Evolutionary conservation across 1,140 invertebrate genomes (phyloP), one percentile per base, ranked within the genome.

Genomic region (Procambarus virginalis): DNA sequence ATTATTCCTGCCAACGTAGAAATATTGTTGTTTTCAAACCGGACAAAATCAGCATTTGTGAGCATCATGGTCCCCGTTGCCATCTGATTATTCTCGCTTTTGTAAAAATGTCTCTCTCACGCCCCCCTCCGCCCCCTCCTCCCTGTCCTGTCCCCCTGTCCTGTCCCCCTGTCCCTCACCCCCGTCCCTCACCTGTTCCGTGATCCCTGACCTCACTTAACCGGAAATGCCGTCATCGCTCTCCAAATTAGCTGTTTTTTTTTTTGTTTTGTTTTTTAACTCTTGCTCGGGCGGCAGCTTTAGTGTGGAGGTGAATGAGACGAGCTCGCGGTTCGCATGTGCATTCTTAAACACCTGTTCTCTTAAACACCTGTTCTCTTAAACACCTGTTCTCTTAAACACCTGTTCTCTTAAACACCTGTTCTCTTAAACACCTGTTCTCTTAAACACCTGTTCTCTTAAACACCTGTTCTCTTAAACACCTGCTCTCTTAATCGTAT

Each of bases 191-290:
- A 12, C 75, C 22, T 55, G n/a, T 22, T 17, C 75, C 64, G n/a
- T 86, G 51, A 34, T 70, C 68, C 58, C 51, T 77, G 60, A 68
- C 81, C 60, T 73, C 60, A 60, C 34, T 60, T 81, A 58, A 14
- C 80, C 17, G 80, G 22, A 34, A 68, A 82, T 68, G 80, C 10
- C 22, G 22, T 82, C 80, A 82, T 64, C 80, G 55, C 80, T 68
- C 60, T 81, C 51, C 68, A 82, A 68, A 82, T 82, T 82, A 82
- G 46, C 58, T 34, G 3, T 45, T 81, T 81, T 81, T 60, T 81
- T 34, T 34, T 0, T 34, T n/a, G 34, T 34, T 34, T 34, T 55
- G n/a, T n/a, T n/a, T 55, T 55, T 55, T 55, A 55, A 9, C 12
- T 55, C 12, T 55, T 12, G 12, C 80, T n/a, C 58, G 46, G 45